Evolutionary conservation across 2,888 invertebrate genomes (phyloP).

Genomic region (Hypselothyrea guttata): DNA sequence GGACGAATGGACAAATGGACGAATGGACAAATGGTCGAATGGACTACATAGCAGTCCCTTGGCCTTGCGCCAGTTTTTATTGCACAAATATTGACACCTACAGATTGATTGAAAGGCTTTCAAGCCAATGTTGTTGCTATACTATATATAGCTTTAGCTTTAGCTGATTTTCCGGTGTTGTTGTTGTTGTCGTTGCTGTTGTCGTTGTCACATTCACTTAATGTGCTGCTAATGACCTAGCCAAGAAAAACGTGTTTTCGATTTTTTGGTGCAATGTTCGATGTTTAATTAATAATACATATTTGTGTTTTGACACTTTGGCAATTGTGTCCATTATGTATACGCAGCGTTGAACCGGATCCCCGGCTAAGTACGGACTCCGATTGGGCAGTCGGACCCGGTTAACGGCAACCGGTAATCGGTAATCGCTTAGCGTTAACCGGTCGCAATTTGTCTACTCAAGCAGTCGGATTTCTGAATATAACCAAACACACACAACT

Average conservation of each 20-base stretch:
- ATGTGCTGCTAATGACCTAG: conserved; percentile 66
- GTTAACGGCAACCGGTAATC: conserved; percentile 14
- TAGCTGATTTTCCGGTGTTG: conserved; percentile 17
- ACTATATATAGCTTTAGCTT: conserved; percentile 2
- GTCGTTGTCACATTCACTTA: conserved; percentile 46
- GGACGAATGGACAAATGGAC: conserved; percentile 40
- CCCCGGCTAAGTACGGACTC: neutral
- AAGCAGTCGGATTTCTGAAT: conserved; percentile 26
- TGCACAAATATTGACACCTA: conserved; percentile 52
- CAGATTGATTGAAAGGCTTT: conserved; percentile 62
- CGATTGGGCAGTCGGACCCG: neutral
- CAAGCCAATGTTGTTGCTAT: conserved; percentile 25
- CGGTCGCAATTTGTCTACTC: conserved; percentile 29
- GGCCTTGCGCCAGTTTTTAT: conserved; percentile 57
- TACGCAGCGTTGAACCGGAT: conserved; percentile 22
- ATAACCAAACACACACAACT: too few relatives aligned
- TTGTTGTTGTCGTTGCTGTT: conserved; percentile 10
- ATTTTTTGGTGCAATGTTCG: conserved; percentile 32
- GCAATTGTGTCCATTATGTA: conserved; percentile 39
- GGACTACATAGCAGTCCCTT: conserved; percentile 20
- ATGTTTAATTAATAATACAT: conserved; percentile 44
- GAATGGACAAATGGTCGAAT: conserved; percentile 9
- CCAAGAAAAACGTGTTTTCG: conserved; percentile 16
- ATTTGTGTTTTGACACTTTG: conserved; percentile 56
- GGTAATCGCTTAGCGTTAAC: conserved; percentile 14